Conservation (phyloP, 2,113 vertebrate genomes). For the Vombatus ursinus region DNA sequence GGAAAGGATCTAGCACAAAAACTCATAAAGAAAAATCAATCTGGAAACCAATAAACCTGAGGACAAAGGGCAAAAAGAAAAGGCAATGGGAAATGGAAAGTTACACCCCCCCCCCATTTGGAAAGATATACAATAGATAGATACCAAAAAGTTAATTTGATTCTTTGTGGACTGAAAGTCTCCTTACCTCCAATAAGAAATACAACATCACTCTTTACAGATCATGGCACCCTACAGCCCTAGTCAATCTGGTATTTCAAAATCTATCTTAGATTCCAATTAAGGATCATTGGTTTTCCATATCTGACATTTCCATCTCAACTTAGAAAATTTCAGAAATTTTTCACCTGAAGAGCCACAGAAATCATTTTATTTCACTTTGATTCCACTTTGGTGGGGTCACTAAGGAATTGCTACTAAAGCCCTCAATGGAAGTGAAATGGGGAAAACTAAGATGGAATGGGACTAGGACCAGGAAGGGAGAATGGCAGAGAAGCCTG, state of each 20-base stretch:
- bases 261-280: neutral
- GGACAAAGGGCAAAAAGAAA: constrained; percentile 10
- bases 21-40: constrained; percentile 21
- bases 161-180: neutral
- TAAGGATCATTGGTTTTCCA: neutral
- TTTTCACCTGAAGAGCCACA: neutral
- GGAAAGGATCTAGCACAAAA: neutral
- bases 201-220: neutral
- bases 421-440: neutral
- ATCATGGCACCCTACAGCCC: neutral
- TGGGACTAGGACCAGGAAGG: neutral
- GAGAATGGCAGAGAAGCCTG: neutral
- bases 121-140: neutral
- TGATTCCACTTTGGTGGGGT: neutral
- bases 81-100: neutral
- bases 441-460: neutral
- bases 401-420: neutral
- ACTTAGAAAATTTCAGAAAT: neutral
- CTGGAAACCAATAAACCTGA: neutral
- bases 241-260: neutral
- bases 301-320: neutral
- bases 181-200: neutral
- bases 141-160: neutral
- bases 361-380: neutral
- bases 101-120: neutral